Evolutionary conservation across 1,140 invertebrate genomes (phyloP), one percentile per base, ranked within the genome.

Genomic region (Aradophagus sp.): DNA sequence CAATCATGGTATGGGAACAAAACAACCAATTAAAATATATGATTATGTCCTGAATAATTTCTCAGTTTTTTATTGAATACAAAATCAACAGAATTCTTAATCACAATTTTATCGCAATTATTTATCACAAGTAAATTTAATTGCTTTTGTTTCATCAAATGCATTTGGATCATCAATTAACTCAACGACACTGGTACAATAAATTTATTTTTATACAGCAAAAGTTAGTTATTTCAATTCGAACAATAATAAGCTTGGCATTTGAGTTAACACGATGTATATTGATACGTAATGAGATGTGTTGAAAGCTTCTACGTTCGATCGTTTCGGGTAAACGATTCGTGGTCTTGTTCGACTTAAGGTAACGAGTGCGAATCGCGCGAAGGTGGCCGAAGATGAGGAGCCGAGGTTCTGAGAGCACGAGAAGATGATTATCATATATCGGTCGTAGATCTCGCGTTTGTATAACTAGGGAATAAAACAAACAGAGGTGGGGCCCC

Each of bases 391-490:
- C 67, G 50, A 14, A 38, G 31, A 61, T 34, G 62, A 39, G 45
- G 34, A 62, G 55, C 42, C 44, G 59, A 36, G 69, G 14, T 58
- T 42, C 6, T 14, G 50, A 34, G 41, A 23, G 59, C 29, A 65
- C 63, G 68, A 59, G 65, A 52, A 79, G 73, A 80, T 76, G 81
- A 86, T 84, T 84, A 85, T 84, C 83, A 85, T 82, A 85, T 84
- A 83, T 86, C 80, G 81, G 77, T 80, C 80, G 82, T 84, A 86
- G 82, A 84, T 86, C 83, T 85, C 76, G 73, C 78, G 82, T 85
- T 85, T 82, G 81, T 84, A 81, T 83, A 84, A 84, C 81, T 80
- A 79, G 77, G 81, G 82, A 84, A 85, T 84, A 86, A 85, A 86
- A 86, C 83, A 86, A 84, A 86, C 82, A 85, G 81, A 81, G 77